Percentiles rank a stretch among this genome's conserved stretches.
These are phyloP conservation scores for Bos indicus DNA, from an alignment of 2,113 vertebrate genomes.

Conservation along the genomic window DNA sequence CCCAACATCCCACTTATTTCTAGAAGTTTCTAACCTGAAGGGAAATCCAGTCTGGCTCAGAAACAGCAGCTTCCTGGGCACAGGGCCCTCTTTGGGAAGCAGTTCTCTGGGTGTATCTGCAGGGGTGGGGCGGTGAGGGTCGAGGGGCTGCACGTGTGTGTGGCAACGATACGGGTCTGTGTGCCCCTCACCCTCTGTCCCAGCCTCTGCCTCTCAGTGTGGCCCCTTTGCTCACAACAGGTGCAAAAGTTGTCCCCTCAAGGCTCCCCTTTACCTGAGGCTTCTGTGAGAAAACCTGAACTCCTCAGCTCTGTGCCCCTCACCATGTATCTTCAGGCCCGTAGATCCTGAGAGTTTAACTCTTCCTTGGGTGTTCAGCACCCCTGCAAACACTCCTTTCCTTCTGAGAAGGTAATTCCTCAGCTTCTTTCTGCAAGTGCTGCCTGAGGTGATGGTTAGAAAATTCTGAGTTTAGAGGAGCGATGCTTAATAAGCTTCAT, in stretches of 20 bases:
- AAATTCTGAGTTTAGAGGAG: not conserved
- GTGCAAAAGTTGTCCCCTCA: fast-evolving
- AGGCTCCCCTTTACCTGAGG: not conserved
- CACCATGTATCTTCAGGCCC: fast-evolving
- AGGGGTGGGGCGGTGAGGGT: not conserved
- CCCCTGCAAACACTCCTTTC: not conserved
- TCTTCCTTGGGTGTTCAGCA: too few species aligned
- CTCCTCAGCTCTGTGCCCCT: fast-evolving
- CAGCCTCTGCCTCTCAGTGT: not conserved
- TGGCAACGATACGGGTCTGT: too few species aligned
- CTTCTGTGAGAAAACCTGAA: not conserved
- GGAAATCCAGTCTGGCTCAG: not conserved
- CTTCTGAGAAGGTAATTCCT: too few species aligned
- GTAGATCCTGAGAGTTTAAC: fast-evolving
- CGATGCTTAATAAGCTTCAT: not conserved
- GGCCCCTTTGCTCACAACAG: not conserved
- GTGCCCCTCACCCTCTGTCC: not conserved
- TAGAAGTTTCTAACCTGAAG: not conserved
- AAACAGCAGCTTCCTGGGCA: not conserved
- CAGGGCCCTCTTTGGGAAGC: not conserved
- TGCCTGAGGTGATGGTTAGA: too few species aligned
- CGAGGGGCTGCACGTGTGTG: fast-evolving
- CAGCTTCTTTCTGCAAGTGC: fast-evolving
- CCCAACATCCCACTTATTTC: not conserved
- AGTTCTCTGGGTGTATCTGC: not conserved